Conservation (phyloP, 1,140 invertebrate species). For the Drosophila bocki region DNA sequence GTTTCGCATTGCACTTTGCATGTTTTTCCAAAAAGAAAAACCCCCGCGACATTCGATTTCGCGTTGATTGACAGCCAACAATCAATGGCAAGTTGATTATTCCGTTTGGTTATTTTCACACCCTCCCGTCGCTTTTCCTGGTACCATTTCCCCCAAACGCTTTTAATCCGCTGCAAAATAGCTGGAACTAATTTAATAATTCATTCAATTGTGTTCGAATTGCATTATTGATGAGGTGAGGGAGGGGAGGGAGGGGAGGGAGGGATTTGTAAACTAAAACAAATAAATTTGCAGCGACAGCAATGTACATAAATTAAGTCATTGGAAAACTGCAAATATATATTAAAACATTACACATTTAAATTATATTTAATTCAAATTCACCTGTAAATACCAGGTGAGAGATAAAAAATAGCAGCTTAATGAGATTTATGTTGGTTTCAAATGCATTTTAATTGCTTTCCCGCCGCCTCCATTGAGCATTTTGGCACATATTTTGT, state of each 20-base stretch:
- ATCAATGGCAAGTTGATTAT: conserved; percentile 37
- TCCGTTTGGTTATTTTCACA: conserved; percentile 8
- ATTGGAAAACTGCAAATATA: not conserved
- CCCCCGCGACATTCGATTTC: conserved; percentile 13
- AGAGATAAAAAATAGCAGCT: not conserved
- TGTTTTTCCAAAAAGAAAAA: not conserved
- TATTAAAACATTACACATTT: not conserved
- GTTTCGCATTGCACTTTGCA: conserved; percentile 14
- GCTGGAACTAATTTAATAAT: conserved; percentile 46
- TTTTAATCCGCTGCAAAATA: conserved; percentile 15
- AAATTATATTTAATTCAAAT: conserved; percentile 4
- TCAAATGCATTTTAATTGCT: conserved; percentile 9
- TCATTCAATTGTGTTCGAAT: conserved; percentile 13
- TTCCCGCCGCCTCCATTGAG: not conserved
- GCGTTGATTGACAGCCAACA: conserved; percentile 33
- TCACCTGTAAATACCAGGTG: not conserved
- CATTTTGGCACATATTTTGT: not conserved
- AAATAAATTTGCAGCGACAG: conserved; percentile 8
- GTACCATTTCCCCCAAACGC: not conserved
- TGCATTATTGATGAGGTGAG: conserved; percentile 22
- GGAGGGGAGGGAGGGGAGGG: not conserved
- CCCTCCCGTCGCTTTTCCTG: not conserved
- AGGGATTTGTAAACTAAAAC: conserved; percentile 17
- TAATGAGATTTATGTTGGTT: conserved; percentile 6
- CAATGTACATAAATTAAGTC: conserved; percentile 4